A percentile compares a stretch with the other conserved stretches of the same genome.
Evolutionary conservation across 2,113 vertebrate genomes (phyloP).

Genomic region (Leiothrix lutea): DNA sequence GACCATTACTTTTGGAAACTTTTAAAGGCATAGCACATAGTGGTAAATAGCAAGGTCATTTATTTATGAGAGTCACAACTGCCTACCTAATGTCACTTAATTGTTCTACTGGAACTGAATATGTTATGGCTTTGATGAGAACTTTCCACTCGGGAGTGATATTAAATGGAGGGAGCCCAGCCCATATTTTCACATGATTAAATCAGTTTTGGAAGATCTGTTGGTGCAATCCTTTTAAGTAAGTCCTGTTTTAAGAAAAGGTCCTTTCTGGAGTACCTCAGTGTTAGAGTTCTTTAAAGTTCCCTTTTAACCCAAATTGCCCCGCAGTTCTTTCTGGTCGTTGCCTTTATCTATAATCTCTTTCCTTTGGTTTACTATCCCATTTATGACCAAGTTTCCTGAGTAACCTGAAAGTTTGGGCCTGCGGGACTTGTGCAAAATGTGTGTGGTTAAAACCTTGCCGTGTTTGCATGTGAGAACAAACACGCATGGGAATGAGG

Average conservation of each 20-base stretch:
- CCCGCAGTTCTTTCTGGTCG: not conserved
- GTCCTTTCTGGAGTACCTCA: not conserved
- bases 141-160: not conserved
- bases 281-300: not conserved
- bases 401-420: not conserved
- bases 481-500: slow-evolving; percentile 1
- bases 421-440: not conserved
- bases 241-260: not conserved
- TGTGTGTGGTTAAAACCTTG: not conserved
- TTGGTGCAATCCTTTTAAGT: not conserved
- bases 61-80: not conserved
- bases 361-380: not conserved
- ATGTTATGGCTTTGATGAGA: not conserved
- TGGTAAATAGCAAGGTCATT: not conserved
- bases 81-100: not conserved
- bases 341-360: not conserved
- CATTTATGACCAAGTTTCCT: not conserved
- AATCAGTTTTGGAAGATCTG: not conserved
- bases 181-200: not conserved
- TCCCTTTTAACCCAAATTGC: not conserved
- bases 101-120: slow-evolving; percentile 15
- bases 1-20: slow-evolving; percentile 24
- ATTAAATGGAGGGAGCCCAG: not conserved
- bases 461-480: not conserved
- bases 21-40: not conserved